A percentile compares a stretch with the other conserved stretches of the same genome.
These are phyloP conservation scores for Peromyscus nudipes DNA, from an alignment of 2,797 vertebrate genomes.

Conservation along the genomic window DNA sequence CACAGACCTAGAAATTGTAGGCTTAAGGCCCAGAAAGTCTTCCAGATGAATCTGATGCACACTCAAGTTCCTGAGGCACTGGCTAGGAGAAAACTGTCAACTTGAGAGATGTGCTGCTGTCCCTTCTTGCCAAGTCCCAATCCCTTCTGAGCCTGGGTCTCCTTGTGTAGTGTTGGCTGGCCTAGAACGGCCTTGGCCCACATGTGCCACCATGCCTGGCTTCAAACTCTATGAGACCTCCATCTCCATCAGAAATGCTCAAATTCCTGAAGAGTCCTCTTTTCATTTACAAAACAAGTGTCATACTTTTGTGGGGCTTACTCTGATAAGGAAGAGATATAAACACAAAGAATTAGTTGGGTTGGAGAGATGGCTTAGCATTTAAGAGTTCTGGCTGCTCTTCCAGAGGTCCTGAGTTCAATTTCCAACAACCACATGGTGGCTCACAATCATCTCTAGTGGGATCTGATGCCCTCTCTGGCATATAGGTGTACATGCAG, in stretches of 20 bases:
- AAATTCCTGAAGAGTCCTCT: constrained; percentile 17
- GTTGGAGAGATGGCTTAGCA: background rate
- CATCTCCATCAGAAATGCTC: constrained; percentile 1
- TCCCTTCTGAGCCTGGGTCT: background rate
- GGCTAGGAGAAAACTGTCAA: background rate
- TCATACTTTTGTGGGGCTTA: background rate
- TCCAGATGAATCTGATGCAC: background rate
- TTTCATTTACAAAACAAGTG: background rate
- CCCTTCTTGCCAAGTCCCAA: background rate
- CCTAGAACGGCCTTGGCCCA: background rate
- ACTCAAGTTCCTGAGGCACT: background rate
- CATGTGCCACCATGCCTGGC: background rate
- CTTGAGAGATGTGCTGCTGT: background rate
- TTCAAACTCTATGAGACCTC: background rate
- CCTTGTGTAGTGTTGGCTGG: background rate
- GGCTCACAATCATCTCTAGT: background rate
- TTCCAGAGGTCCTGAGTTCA: too few species aligned
- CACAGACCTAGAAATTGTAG: background rate
- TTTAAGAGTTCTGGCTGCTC: background rate
- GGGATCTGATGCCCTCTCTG: too few species aligned
- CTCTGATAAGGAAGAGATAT: constrained; percentile 40
- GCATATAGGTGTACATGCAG: background rate
- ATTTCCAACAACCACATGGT: background rate
- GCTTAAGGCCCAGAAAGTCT: background rate
- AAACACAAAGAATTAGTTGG: background rate